Evolutionary conservation across 1,140 invertebrate genomes (phyloP).

Genomic region (Doryteuthis pealeii): DNA sequence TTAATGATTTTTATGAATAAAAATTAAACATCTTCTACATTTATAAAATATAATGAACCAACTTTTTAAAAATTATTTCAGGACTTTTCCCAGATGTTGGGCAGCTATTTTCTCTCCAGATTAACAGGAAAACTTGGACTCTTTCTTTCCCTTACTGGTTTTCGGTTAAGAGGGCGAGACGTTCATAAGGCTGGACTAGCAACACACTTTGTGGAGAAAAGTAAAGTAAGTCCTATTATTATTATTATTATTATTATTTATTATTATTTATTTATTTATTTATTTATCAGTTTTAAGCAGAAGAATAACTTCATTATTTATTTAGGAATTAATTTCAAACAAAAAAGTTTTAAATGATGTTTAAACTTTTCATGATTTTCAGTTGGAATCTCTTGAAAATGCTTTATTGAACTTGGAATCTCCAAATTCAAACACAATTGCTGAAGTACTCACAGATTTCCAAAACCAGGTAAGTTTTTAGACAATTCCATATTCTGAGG

Average conservation of each 20-base stretch:
- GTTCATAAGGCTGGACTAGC: slow-evolving; percentile 88
- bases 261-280: too few species aligned
- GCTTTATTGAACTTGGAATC: slow-evolving; percentile 67
- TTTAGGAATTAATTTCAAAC: too few species aligned
- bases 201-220: slow-evolving; percentile 82
- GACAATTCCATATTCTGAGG: too few species aligned
- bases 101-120: slow-evolving; percentile 85
- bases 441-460: slow-evolving; percentile 41
- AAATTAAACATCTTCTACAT: too few species aligned
- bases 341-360: neutral
- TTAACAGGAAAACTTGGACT: slow-evolving; percentile 83
- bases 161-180: slow-evolving; percentile 78
- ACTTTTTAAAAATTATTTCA: too few species aligned
- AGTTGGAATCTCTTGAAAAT: slow-evolving; percentile 10
- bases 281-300: too few species aligned
- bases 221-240: slow-evolving; percentile 41
- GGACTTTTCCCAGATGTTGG: slow-evolving; percentile 95
- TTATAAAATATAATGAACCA: too few species aligned
- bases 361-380: neutral
- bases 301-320: too few species aligned
- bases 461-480: slow-evolving; percentile 51
- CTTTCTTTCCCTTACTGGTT: slow-evolving; percentile 90
- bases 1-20: too few species aligned
- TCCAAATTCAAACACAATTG: slow-evolving; percentile 63
- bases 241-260: too few species aligned